phyloP scores from a whole-genome alignment of 2,888 invertebrate species.

The Erebia aethiops region DNA sequence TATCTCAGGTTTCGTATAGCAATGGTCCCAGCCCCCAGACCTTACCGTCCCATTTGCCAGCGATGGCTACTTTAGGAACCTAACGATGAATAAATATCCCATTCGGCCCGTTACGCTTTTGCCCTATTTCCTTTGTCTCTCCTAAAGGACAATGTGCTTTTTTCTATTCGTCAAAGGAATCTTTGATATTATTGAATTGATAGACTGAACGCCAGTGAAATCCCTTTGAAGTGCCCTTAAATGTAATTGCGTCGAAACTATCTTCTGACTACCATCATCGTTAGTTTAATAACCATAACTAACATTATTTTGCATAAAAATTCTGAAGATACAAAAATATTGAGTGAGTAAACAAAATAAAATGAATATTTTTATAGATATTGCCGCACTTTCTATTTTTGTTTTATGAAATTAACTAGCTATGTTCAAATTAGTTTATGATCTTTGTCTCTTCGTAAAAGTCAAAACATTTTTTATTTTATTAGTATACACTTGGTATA shows the following conservation, averaged over 20 bases:
- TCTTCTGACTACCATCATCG: too few species aligned
- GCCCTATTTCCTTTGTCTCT: conserved; percentile 16
- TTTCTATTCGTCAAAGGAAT: conserved; percentile 12
- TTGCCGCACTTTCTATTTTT: conserved; percentile 23
- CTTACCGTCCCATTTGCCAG: conserved; percentile 24
- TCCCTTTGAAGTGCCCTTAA: too few species aligned
- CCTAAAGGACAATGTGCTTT: conserved; percentile 18
- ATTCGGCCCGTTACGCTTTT: conserved; percentile 20
- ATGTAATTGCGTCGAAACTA: too few species aligned
- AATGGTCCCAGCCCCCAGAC: neutral
- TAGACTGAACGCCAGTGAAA: neutral
- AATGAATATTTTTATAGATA: conserved; percentile 26
- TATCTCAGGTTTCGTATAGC: neutral
- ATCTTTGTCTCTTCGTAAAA: too few species aligned
- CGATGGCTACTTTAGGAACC: conserved; percentile 31
- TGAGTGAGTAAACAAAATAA: neutral
- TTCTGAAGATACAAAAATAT: neutral
- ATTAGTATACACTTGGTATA: too few species aligned
- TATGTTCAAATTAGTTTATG: too few species aligned
- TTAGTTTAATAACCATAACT: too few species aligned
- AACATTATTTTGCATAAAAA: too few species aligned
- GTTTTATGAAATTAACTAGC: conserved; percentile 31
- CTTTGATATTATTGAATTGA: conserved; percentile 3
- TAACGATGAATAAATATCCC: conserved; percentile 37
- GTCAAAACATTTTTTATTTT: too few species aligned